Conservation (phyloP, 2,113 vertebrate species). For the Atrichornis clamosus region DNA sequence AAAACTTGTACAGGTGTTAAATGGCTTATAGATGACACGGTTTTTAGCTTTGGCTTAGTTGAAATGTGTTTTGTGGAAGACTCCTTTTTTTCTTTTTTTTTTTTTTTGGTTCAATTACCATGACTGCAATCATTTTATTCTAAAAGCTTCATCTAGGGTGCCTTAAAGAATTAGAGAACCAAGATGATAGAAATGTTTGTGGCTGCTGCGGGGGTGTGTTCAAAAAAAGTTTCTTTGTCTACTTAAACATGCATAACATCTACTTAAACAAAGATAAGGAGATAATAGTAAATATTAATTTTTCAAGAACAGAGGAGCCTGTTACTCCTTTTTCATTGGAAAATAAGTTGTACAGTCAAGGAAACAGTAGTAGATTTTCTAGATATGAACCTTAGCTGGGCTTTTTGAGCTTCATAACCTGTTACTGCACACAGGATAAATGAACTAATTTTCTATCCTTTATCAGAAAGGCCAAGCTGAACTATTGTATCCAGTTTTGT, state of each 20-base stretch:
- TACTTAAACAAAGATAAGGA: not conserved
- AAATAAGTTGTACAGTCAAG: not conserved
- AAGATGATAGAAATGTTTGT: not conserved
- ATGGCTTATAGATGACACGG: not conserved
- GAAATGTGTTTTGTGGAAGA: not conserved
- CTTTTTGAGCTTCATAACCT: not conserved
- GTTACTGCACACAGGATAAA: not conserved
- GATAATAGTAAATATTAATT: not conserved
- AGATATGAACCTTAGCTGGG: not conserved
- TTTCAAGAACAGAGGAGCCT: not conserved
- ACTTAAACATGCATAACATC: too few relatives aligned
- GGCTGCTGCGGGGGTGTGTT: not conserved
- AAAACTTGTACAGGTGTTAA: not conserved
- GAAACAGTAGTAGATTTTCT: not conserved
- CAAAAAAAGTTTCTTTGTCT: not conserved
- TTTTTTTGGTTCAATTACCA: not conserved
- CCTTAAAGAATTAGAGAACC: not conserved
- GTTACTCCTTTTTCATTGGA: not conserved
- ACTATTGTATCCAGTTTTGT: not conserved
- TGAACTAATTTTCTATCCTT: not conserved
- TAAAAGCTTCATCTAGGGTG: not conserved
- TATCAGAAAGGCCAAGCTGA: not conserved
- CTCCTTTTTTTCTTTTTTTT: not conserved
- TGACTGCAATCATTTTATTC: not conserved
- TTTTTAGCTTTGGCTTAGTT: not conserved